Conservation (phyloP, 2,888 invertebrate species). For the Standfussiana lucernea region DNA sequence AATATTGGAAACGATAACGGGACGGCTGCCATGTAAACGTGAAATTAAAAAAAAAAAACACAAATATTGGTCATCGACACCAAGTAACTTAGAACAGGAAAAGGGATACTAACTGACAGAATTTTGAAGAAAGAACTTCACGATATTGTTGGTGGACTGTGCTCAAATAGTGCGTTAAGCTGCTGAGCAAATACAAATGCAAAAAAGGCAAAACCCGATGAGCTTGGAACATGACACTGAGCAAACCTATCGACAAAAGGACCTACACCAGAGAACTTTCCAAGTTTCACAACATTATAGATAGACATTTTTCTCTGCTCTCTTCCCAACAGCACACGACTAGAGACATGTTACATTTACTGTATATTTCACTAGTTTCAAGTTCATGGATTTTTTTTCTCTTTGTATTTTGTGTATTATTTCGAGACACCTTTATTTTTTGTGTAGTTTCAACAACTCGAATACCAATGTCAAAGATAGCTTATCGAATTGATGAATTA, state of each 20-base stretch:
- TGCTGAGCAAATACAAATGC: not conserved
- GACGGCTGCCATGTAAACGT: not conserved
- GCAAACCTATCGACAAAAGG: not conserved
- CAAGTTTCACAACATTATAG: not conserved
- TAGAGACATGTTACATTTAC: not conserved
- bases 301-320: not conserved
- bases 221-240: not conserved
- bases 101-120: not conserved
- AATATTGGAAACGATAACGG: not conserved
- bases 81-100: not conserved
- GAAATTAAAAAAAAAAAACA: not conserved
- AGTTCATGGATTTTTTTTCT: not conserved
- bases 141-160: not conserved
- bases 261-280: too few species aligned
- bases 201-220: too few species aligned
- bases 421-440: not conserved
- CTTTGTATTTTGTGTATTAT: not conserved
- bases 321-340: not conserved
- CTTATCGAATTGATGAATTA: constrained; percentile 56
- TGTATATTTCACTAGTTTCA: too few species aligned
- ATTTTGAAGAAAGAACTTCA: not conserved
- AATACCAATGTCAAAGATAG: constrained; percentile 49
- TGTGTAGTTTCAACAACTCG: constrained; percentile 2
- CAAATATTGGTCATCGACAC: not conserved
- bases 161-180: not conserved